phyloP scores from a whole-genome alignment of 2,113 vertebrate species.

The Anolis sagrei region DNA sequence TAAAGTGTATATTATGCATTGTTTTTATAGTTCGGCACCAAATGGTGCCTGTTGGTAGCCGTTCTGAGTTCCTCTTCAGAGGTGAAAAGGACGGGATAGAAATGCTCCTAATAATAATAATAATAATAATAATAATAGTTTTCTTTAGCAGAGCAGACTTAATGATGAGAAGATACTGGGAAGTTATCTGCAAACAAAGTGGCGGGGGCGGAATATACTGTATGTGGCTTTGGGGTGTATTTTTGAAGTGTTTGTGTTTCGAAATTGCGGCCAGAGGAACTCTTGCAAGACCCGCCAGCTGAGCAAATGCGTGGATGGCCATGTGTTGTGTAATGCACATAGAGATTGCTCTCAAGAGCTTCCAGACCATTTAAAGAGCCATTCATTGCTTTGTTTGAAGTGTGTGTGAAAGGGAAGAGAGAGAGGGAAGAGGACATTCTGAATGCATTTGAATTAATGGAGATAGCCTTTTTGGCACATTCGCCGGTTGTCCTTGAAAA shows the following conservation, averaged over 20 bases:
- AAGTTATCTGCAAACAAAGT: neutral
- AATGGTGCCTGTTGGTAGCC: too few relatives aligned
- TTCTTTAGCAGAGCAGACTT: neutral
- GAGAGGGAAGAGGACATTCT: neutral
- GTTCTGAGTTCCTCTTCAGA: too few relatives aligned
- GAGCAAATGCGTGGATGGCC: conserved; percentile 9
- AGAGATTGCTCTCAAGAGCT: neutral
- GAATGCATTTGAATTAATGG: neutral
- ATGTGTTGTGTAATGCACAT: neutral
- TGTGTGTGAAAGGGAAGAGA: neutral
- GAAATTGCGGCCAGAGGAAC: neutral
- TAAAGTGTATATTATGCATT: too few relatives aligned
- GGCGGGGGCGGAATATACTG: neutral
- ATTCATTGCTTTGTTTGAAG: conserved; percentile 1
- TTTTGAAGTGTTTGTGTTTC: rapidly evolving
- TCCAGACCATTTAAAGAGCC: neutral
- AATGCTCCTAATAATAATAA: too few relatives aligned
- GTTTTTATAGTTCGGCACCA: too few relatives aligned
- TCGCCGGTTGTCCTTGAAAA: conserved; percentile 4
- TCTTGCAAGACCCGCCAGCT: neutral
- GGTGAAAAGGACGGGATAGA: too few relatives aligned
- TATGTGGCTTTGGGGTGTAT: neutral
- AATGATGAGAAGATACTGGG: neutral
- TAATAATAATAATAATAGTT: too few relatives aligned
- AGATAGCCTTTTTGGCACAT: neutral